These are phyloP conservation scores for Chironomus riparius DNA, from an alignment of 2,888 invertebrate genomes.

Conservation along the genomic window DNA sequence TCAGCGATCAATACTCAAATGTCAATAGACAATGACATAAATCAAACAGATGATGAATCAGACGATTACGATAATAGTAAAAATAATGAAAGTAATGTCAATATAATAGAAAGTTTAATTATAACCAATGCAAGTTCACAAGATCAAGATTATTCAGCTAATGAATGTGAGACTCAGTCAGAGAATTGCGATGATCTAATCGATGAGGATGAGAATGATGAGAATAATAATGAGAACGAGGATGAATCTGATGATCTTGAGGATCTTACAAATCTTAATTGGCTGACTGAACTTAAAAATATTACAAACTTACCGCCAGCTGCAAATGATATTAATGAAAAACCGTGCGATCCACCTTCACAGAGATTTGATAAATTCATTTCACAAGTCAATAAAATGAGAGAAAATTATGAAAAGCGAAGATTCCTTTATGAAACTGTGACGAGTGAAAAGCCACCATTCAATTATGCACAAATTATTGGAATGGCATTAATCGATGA, in stretches of 20 bases:
- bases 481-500: conserved; percentile 42
- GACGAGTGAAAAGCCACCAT: conserved; percentile 39
- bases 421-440: conserved; percentile 36
- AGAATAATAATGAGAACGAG: conserved; percentile 22
- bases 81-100: not conserved
- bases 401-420: conserved; percentile 36
- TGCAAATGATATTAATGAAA: conserved; percentile 23
- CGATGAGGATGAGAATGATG: not conserved
- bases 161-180: not conserved
- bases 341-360: conserved; percentile 33
- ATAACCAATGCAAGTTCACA: not conserved
- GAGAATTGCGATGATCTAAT: not conserved
- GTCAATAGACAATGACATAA: not conserved
- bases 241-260: conserved; percentile 33
- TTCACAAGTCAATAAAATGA: conserved; percentile 37
- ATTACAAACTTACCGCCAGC: conserved; percentile 34
- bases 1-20: not conserved
- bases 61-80: not conserved
- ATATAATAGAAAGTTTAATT: not conserved
- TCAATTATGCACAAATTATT: conserved; percentile 42
- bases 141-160: not conserved
- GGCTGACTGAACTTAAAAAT: conserved; percentile 39
- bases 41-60: not conserved
- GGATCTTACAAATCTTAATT: conserved; percentile 39
- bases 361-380: conserved; percentile 40